Evolutionary conservation across 1,140 invertebrate species (phyloP).

Genomic region (Radopholus similis): DNA sequence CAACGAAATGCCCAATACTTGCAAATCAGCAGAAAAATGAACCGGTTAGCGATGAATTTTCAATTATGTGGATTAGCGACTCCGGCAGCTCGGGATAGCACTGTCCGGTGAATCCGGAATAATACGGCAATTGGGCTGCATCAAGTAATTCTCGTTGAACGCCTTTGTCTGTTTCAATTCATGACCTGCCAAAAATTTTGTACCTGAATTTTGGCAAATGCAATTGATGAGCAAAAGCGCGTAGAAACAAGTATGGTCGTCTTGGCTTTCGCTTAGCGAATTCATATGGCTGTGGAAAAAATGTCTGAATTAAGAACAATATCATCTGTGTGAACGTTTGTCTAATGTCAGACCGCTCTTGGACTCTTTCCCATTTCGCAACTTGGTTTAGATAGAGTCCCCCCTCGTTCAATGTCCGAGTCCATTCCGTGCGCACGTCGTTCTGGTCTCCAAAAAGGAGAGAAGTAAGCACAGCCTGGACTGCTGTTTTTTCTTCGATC

Average conservation of each 20-base stretch:
- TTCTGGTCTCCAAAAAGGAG: slow-evolving; percentile 54
- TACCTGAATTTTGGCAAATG: slow-evolving; percentile 86
- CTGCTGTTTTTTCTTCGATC: slow-evolving; percentile 41
- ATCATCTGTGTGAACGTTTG: slow-evolving; percentile 59
- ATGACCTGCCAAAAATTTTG: background rate
- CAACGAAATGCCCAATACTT: slow-evolving; percentile 7
- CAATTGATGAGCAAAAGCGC: slow-evolving; percentile 86
- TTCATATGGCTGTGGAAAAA: slow-evolving; percentile 52
- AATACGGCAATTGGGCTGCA: slow-evolving; percentile 43
- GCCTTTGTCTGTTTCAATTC: too few species aligned
- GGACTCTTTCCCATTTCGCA: slow-evolving; percentile 12
- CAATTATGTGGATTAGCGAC: slow-evolving; percentile 35
- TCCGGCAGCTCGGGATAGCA: slow-evolving; percentile 39
- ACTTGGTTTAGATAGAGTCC: background rate
- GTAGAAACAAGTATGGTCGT: slow-evolving; percentile 89
- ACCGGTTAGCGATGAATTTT: slow-evolving; percentile 39
- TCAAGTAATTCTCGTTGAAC: slow-evolving; percentile 37
- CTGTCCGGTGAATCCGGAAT: slow-evolving; percentile 36
- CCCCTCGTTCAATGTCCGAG: slow-evolving; percentile 23
- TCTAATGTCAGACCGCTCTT: slow-evolving; percentile 22
- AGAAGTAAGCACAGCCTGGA: slow-evolving; percentile 47
- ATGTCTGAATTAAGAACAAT: slow-evolving; percentile 69
- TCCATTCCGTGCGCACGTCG: slow-evolving; percentile 55
- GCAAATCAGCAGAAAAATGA: background rate
- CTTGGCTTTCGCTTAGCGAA: slow-evolving; percentile 74